Evolutionary conservation across 2,113 vertebrate genomes (phyloP), one percentile per base, ranked within the genome.

Genomic region (Aspidoscelis tigris): DNA sequence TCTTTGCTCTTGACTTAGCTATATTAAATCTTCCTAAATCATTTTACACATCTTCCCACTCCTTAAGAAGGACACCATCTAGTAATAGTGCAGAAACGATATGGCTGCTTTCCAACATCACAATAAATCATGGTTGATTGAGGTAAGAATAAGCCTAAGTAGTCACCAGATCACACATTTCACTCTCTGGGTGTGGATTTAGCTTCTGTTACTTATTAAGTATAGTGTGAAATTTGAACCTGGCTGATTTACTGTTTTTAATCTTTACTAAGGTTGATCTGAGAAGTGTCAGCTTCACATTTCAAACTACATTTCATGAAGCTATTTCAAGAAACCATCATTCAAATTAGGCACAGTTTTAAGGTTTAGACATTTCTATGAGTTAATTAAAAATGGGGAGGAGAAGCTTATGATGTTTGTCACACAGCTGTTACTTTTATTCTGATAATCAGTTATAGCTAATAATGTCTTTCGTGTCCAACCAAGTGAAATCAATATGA

Each of bases 11-110:
- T 76, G 82, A 81, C 82, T 11, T 22, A 1, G 78, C 58, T 7
- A 6, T 53, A 87, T 78, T 68, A 76, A 12, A 3, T 88, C 83
- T 87, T 84, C 72, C 82, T 76, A 58, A 85, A 47, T 39, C 84
- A 21, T 47, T 72, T 2, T 6, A 50, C 11, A 77, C 16, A 61
- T 75, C 43, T 2, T 3, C 76, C 22, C 75, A 81, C 47, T 81
- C 43, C 69, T 85, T 82, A 21, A 61, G 41, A 10, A 83, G 80
- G 26, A 61, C 20, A 24, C 76, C 3, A 9, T 33, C 44, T 82
- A 61, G 58, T 61, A 61, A 61, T 61, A 61, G 14, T 39, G 43
- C 76, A 76, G 74, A 33, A 88, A 88, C 44, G 26, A 78, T 70
- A 65, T 14, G 24, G 9, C 44, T 75, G 44, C 22, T 47, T 76